Evolutionary conservation across 2,888 invertebrate genomes (phyloP).

Genomic region (Tigriopus californicus): DNA sequence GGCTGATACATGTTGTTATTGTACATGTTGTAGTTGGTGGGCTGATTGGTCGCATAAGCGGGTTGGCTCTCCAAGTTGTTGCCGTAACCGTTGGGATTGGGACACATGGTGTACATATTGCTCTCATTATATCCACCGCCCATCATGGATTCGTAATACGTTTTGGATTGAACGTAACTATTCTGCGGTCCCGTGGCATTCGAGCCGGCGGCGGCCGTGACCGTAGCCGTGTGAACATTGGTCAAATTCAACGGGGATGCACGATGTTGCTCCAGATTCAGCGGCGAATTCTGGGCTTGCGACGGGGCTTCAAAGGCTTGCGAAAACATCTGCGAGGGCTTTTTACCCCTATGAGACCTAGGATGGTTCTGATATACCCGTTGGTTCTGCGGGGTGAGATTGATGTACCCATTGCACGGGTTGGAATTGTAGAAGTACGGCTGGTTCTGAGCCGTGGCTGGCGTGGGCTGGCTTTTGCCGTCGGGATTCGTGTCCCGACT

Average conservation of each 20-base stretch:
- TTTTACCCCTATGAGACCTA: neutral
- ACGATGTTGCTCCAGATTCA: constrained; percentile 4
- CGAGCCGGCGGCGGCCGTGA: neutral
- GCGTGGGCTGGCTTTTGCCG: too few species aligned
- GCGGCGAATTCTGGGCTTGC: constrained; percentile 2
- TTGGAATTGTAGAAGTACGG: too few species aligned
- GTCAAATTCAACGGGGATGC: constrained; percentile 10
- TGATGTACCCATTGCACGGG: too few species aligned
- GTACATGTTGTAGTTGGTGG: neutral
- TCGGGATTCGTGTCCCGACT: neutral
- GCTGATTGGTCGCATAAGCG: too few species aligned
- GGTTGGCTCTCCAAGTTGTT: neutral
- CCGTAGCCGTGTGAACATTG: neutral
- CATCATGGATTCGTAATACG: neutral
- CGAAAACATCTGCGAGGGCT: neutral
- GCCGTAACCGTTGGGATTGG: neutral
- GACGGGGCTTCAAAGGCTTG: neutral
- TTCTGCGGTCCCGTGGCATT: neutral
- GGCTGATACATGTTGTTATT: neutral
- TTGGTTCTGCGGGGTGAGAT: too few species aligned
- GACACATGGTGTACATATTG: neutral
- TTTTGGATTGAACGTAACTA: neutral
- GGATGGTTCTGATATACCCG: too few species aligned
- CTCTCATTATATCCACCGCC: neutral
- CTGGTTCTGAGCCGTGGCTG: too few species aligned